Evolutionary conservation across 2,888 invertebrate species (phyloP), one percentile per base, ranked within the genome.

Genomic region (Chelonus formosanus): DNA sequence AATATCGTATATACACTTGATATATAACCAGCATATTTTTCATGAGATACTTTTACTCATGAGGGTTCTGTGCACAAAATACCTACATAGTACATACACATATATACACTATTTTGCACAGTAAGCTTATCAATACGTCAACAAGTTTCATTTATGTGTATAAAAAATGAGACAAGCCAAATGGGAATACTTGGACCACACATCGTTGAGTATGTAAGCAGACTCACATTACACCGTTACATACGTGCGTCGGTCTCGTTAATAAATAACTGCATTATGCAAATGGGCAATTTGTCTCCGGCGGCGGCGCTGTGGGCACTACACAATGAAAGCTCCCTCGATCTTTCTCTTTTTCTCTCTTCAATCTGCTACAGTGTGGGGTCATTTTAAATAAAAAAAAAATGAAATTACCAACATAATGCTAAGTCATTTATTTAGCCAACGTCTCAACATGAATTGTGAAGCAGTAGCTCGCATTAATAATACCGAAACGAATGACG

Each of bases 221-320:
- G 36, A 34, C 48, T 40, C 10, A 35, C 47, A 35, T 54, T 45
- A 62, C 54, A 62, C 44, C 35, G 45, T 5, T 44, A 72, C 64
- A 57, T 50, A 65, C 48, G 65, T 57, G 53, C 52, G 68, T 69
- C 55, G 70, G 67, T 65, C 73, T 76, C 77, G 75, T 78, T 77
- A 79, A 80, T 80, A 78, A 80, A 78, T 80, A 80, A 80, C 77
- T 70, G 75, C 78, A 80, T 80, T 79, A 80, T 80, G 78, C 75
- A 80, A 80, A 80, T 78, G 75, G 73, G 74, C 76, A 80, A 80
- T 80, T 80, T 79, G 80, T 80, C 80, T 76, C 73, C 67, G 67
- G 67, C 68, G 67, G 70, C 61, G 67, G 68, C 65, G 67, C 65
- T 47, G 20, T 10, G 47, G 67, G 68, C 70, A 10, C 47, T n/a